Base-by-base conservation (phyloP, 2,888 invertebrate genomes). In the Tipula vernalis region DNA sequence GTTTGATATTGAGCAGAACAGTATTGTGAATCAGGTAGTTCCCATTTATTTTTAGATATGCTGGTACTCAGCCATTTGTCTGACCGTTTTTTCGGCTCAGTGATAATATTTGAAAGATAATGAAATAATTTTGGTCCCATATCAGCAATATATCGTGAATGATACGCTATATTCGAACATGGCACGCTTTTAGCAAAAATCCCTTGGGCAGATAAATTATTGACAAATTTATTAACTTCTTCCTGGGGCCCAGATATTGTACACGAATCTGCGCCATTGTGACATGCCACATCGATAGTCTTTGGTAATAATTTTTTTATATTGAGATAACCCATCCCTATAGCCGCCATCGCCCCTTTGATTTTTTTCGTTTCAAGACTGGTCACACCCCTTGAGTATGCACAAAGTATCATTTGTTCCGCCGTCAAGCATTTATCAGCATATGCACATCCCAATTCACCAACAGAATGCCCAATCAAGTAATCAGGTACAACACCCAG, bases 371-470 rank as follows among this genome's bases (percentile, higher is more conserved):
- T 94, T 88, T 96, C 95, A 13, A 95, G 90, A 39, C 96, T 95
- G 1, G 96, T 95, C 87, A 94, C 92, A 0, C 97, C 97, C 89
- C 98, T 93, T 90, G 95, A 96, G 91, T 97, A 98, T 0, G 98
- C 96, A 0, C 95, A 94, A 8, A 97, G 91, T 87, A 98, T 95
- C 93, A 96, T 96, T 92, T 98, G 96, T 89, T 97, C 96, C 0
- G 95, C 94, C 0, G 97, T 96, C 88, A 98, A 94, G 88, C 97
- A 96, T 0, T 97, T 98, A 91, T 99, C 99, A 2, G 98, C 98
- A 92, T 99, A 99, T 0, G 97, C 98, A 91, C 99, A 98, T 0
- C 97, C 98, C 5, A 99, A 92, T 91, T 99, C 99, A 36, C 99
- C 99, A 0, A 98, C 97, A 10, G 98, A 98, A 91, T 98, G 98